These are phyloP conservation scores for Scotopteryx bipunctaria DNA, from an alignment of 2,888 invertebrate species.

Conservation along the genomic window DNA sequence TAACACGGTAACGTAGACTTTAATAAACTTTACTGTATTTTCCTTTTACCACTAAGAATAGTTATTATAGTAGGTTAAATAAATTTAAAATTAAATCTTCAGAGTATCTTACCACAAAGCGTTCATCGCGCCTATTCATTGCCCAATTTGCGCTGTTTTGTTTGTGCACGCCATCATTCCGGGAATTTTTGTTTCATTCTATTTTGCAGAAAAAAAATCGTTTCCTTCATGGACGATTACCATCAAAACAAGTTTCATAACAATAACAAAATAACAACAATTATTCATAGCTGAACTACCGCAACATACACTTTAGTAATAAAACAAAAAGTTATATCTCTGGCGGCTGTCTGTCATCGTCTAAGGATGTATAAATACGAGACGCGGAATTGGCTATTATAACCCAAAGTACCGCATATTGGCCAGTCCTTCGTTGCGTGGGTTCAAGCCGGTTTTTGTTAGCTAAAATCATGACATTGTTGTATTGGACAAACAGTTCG, in stretches of 20 bases:
- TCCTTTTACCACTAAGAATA: no score
- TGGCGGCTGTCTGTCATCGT: constrained; percentile 47
- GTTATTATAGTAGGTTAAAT: neutral
- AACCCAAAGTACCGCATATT: no score
- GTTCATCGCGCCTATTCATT: constrained; percentile 48
- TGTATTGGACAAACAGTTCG: no score
- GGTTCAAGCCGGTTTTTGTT: no score
- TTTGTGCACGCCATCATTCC: constrained; percentile 49
- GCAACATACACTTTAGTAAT: constrained; percentile 43
- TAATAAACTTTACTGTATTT: no score
- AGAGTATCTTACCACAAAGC: constrained; percentile 39
- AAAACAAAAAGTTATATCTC: constrained; percentile 53
- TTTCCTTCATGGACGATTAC: constrained; percentile 22
- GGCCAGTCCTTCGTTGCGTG: no score
- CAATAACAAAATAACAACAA: constrained; percentile 29
- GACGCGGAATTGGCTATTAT: constrained; percentile 3
- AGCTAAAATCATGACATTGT: no score
- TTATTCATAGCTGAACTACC: constrained; percentile 31
- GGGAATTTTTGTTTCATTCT: constrained; percentile 4
- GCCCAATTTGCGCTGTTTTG: constrained; percentile 47
- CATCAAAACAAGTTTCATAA: constrained; percentile 26
- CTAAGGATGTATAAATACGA: neutral
- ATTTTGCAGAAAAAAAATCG: constrained; percentile 9
- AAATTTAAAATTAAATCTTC: neutral
- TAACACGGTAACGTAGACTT: neutral